These are phyloP conservation scores for Zaprionus lachaisei DNA, from an alignment of 1,140 invertebrate genomes.

Conservation along the genomic window DNA sequence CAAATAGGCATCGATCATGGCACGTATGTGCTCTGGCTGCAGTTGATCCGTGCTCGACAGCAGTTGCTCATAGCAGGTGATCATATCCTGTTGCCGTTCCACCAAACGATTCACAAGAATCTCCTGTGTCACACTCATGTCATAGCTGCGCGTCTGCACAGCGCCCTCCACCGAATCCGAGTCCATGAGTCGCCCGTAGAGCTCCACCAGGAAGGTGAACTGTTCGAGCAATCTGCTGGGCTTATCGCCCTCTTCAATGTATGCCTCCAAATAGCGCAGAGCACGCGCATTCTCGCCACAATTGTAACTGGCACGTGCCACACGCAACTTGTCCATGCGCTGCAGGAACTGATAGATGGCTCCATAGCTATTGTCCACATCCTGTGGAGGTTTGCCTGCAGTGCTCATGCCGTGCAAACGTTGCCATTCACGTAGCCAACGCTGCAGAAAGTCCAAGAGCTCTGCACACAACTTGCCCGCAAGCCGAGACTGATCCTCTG, in stretches of 20 bases:
- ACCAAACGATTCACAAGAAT: conserved; percentile 90
- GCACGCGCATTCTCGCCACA: conserved; percentile 90
- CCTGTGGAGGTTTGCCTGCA: conserved; percentile 51
- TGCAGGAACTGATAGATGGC: conserved; percentile 86
- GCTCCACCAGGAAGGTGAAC: conserved; percentile 88
- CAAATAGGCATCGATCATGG: conserved; percentile 89
- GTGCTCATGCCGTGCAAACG: conserved; percentile 65
- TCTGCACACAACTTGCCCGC: conserved; percentile 89
- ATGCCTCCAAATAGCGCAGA: conserved; percentile 90
- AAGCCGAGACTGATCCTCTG: conserved; percentile 53
- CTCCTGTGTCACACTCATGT: conserved; percentile 89
- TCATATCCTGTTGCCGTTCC: conserved; percentile 90
- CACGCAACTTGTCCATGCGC: conserved; percentile 88
- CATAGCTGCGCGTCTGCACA: conserved; percentile 87
- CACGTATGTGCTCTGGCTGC: conserved; percentile 74
- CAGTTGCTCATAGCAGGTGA: conserved; percentile 90
- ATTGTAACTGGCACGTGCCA: conserved; percentile 89
- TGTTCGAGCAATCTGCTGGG: conserved; percentile 87
- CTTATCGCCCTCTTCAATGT: conserved; percentile 86
- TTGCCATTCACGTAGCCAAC: conserved; percentile 89
- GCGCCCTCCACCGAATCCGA: conserved; percentile 91
- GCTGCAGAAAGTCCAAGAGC: conserved; percentile 89
- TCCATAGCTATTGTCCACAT: conserved; percentile 72
- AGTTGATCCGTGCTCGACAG: conserved; percentile 85
- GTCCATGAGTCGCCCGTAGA: conserved; percentile 91